These are phyloP conservation scores for Cheiracanthium punctorium DNA, from an alignment of 2,888 invertebrate genomes.

Conservation along the genomic window DNA sequence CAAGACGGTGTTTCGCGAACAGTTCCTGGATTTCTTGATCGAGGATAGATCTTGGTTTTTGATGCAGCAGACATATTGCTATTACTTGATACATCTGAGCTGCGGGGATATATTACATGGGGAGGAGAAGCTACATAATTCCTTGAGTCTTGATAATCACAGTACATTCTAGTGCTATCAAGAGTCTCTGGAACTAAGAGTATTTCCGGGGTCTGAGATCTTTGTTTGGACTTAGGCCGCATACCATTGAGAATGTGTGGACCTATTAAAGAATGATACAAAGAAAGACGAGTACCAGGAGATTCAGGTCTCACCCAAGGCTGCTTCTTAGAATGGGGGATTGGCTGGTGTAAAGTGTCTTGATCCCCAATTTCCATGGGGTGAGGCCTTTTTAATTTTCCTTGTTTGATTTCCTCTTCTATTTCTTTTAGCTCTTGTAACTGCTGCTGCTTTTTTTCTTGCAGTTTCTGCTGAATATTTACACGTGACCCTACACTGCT, in stretches of 20 bases:
- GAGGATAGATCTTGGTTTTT: conserved; percentile 63
- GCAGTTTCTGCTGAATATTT: conserved; percentile 89
- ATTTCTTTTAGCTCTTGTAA: conserved; percentile 87
- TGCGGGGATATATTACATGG: conserved; percentile 65
- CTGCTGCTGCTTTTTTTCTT: conserved; percentile 91
- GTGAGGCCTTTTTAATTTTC: conserved; percentile 79
- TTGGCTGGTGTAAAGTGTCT: conserved; percentile 80
- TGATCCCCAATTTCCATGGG: conserved; percentile 74
- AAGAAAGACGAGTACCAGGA: conserved; percentile 48
- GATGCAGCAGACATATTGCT: conserved; percentile 64
- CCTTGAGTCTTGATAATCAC: conserved; percentile 74
- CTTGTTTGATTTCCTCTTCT: conserved; percentile 91
- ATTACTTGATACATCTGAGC: conserved; percentile 65
- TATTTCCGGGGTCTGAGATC: conserved; percentile 86
- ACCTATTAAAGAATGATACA: conserved; percentile 63
- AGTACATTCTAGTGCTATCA: conserved; percentile 79
- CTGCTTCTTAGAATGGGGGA: conserved; percentile 84
- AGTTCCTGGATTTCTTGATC: conserved; percentile 70
- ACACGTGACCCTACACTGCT: conserved; percentile 85
- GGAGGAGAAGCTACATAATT: conserved; percentile 57
- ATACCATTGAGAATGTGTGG: conserved; percentile 65
- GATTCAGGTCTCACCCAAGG: conserved; percentile 77
- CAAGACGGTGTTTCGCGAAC: conserved; percentile 68
- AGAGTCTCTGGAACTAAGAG: conserved; percentile 85
- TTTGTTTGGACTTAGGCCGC: conserved; percentile 74